Base-by-base conservation (phyloP, 2,888 invertebrate species). In the Hirtodrosophila duncani region DNA sequence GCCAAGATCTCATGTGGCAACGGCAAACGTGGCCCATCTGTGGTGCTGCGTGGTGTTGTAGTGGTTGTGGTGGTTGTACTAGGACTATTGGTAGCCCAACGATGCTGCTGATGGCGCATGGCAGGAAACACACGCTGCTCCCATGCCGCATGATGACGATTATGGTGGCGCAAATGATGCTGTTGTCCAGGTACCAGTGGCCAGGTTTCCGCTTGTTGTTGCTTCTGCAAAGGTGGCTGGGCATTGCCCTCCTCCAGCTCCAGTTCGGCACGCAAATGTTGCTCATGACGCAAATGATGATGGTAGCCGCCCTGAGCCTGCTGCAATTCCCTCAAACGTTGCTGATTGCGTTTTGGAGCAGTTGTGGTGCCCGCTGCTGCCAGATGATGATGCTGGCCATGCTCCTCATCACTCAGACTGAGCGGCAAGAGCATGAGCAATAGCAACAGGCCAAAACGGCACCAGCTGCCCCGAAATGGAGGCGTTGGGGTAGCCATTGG, bases 141-240 rank as follows among this genome's bases (percentile, higher is more conserved):
- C 82, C 83, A 82, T 58, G 74, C 72, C 27, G 67, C 67, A 63
- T 85, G 85, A 55, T 84, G 83, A 1, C 82, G 81, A 63, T 84
- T 84, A 49, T 84, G 82, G 59, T 85, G 85, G 14, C 85, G 79
- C 65, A 85, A 67, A 52, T 85, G 85, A 65, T 84, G 85, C 36
- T 63, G 65, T 26, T 72, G 53, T 2, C 67, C 72, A 4, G 45
- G 24, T 5, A 6, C 51, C 14, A 34, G 34, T 23, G 16, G 46
- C 43, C 57, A 62, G 9, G 9, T 10, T 8, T 23, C 11, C 45
- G 4, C 8, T 21, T 26, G 48, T 11, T 16, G 38, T 24, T 46
- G 58, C 30, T 62, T 42, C 39, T 24, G 33, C 23, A 21, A 16
- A 3, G 57, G 48, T 3, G 63, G 63, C 38, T 57, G 63, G 2